Evolutionary conservation across 2,888 invertebrate genomes (phyloP), one percentile per base, ranked within the genome.

Genomic region (Acanthosepion lycidas): DNA sequence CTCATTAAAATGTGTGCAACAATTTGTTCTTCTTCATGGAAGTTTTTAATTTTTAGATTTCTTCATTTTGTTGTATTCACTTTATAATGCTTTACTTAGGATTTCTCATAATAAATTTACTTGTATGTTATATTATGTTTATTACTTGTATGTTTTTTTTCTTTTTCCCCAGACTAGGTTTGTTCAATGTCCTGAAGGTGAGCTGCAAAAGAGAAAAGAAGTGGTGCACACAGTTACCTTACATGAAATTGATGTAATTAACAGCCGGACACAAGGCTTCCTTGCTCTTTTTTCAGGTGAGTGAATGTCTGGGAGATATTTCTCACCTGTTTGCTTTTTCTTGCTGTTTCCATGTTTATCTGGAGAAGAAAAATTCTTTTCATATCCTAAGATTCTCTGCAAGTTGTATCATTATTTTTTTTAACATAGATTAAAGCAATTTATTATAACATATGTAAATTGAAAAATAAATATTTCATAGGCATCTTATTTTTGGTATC

Each of bases 191-290:
- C 99, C 99, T 0, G 99, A 99, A 96, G 99, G 99, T 0, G 99
- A 99, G 97, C 98, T 99, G 23, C 99, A 99, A 98, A 99, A 99
- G 97, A 98, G 99, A 49, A 99, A 99, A 97, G 99, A 99, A 98
- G 99, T 98, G 20, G 99, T 99, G 0, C 99, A 99, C 97, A 99
- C 99, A 0, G 99, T 99, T 0, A 99, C 99, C 0, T 98, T 99
- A n/a, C 99, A 99, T 97, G 99, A 99, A 97, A 99, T 99, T 94
- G 99, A 99, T 97, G 99, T 99, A 12, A 99, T 99, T 97, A 99
- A 99, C 97, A 99, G 99, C 92, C 98, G 99, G 95, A 99, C 99
- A 0, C 99, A 99, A 97, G 99, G 99, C 0, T 99, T 99, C 97
- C 97, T 99, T 49, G 99, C 99, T 0, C 98, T 99, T 0, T 99